Evolutionary conservation across 2,888 invertebrate species (phyloP).

Genomic region (Isotomurus palustris): DNA sequence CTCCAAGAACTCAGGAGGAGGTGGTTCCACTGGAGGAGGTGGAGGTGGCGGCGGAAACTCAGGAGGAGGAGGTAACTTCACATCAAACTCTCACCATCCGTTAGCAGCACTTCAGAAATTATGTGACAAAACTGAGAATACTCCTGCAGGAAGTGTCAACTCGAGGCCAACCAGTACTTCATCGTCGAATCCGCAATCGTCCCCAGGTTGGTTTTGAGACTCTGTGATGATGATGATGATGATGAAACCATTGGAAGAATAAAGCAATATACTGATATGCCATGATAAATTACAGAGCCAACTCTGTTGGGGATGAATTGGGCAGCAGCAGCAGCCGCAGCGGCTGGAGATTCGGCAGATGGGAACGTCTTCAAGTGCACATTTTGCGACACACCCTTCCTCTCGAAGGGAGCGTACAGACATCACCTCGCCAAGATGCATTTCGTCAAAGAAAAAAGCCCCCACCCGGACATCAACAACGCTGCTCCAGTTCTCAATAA

Average conservation of each 20-base stretch:
- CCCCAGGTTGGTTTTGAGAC: slow-evolving; percentile 30
- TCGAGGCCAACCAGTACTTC: slow-evolving; percentile 50
- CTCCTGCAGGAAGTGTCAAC: slow-evolving; percentile 52
- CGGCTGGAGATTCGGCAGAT: slow-evolving; percentile 5
- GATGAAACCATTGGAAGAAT: not conserved
- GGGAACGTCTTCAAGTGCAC: slow-evolving; percentile 76
- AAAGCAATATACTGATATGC: not conserved
- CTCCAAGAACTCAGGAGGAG: not conserved
- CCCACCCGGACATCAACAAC: slow-evolving; percentile 19
- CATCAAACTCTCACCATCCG: slow-evolving; percentile 63
- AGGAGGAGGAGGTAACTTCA: slow-evolving; percentile 32
- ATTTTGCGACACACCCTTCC: slow-evolving; percentile 91
- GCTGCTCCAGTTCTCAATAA: slow-evolving; percentile 25
- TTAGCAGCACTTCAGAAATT: slow-evolving; percentile 90
- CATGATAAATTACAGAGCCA: slow-evolving; percentile 1
- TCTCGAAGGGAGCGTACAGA: slow-evolving; percentile 93
- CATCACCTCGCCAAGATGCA: slow-evolving; percentile 95
- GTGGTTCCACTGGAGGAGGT: slow-evolving; percentile 49
- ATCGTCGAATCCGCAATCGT: slow-evolving; percentile 42
- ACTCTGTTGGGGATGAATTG: slow-evolving; percentile 10
- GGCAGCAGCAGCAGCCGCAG: slow-evolving; percentile 14
- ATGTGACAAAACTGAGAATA: slow-evolving; percentile 88
- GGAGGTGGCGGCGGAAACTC: slow-evolving; percentile 16
- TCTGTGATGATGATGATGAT: not conserved
- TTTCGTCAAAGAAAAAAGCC: slow-evolving; percentile 68